Evolutionary conservation across 2,797 vertebrate genomes (phyloP).

Genomic region (Eospalax fontanierii): DNA sequence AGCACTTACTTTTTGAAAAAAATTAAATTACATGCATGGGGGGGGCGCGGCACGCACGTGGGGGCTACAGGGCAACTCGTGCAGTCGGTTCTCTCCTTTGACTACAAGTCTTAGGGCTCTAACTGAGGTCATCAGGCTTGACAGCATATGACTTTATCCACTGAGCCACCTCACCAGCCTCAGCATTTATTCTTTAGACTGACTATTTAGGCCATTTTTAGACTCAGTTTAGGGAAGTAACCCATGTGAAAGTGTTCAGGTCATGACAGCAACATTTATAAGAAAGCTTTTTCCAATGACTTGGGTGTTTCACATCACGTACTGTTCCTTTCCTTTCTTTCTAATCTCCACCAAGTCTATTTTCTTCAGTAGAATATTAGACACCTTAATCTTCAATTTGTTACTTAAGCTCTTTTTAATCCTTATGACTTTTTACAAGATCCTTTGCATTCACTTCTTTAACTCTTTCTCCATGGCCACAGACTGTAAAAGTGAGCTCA

Average conservation of each 20-base stretch:
- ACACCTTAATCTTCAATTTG: constrained; percentile 9
- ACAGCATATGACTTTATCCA: background rate
- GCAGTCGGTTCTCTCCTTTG: background rate
- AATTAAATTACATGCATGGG: background rate
- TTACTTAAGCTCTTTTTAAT: background rate
- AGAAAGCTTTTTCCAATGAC: constrained; percentile 38
- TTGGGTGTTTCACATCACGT: constrained; percentile 31
- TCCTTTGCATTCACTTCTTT: background rate
- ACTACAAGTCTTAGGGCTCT: background rate
- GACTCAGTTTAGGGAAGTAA: background rate
- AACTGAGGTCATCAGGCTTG: background rate
- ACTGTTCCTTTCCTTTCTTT: background rate
- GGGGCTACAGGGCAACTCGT: too few species aligned
- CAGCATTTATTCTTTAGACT: background rate
- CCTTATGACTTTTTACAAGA: background rate
- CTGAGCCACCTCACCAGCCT: background rate
- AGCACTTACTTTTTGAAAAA: background rate
- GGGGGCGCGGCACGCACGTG: too few species aligned
- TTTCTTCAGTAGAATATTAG: constrained; percentile 39
- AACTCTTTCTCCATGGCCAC: background rate
- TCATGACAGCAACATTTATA: background rate
- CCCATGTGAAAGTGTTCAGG: background rate
- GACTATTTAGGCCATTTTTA: background rate
- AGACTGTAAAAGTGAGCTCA: background rate
- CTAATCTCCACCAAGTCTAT: background rate